Percentiles rank a stretch among this genome's conserved stretches.
Evolutionary conservation across 1,140 invertebrate species (phyloP).

Genomic region (Bombus consobrinus): DNA sequence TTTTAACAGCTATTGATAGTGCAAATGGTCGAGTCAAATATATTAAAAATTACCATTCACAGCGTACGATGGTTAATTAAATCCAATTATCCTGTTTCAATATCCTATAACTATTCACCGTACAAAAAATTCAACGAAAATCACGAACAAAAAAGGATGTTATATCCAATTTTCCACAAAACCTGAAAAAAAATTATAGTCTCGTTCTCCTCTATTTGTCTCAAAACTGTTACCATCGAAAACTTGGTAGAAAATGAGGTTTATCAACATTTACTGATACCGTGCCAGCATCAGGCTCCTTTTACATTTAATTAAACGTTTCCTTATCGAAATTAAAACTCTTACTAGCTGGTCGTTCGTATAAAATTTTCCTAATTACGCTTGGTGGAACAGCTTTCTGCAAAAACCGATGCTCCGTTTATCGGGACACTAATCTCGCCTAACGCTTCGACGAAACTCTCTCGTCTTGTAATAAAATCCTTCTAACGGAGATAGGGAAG

Average conservation of each 20-base stretch:
- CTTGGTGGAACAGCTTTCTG: neutral
- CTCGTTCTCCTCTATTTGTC: neutral
- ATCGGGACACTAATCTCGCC: slow-evolving; percentile 4
- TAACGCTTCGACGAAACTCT: neutral
- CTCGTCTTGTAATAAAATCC: neutral
- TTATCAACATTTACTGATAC: neutral
- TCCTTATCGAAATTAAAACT: slow-evolving; percentile 5
- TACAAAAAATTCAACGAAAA: neutral
- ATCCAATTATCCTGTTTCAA: neutral
- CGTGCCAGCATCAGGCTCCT: neutral
- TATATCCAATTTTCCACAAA: neutral
- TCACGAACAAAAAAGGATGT: neutral
- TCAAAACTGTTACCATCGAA: neutral
- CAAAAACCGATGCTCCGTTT: neutral
- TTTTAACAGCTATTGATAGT: neutral
- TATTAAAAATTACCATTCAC: neutral
- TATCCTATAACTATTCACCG: neutral
- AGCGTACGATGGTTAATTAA: neutral
- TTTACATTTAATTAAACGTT: slow-evolving; percentile 15
- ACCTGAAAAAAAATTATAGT: neutral
- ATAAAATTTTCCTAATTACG: slow-evolving; percentile 16
- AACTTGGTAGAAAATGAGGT: neutral
- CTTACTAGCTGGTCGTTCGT: neutral
- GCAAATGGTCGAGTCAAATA: neutral
- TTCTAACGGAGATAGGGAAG: neutral